These are phyloP conservation scores for Diuraphis noxia DNA, from an alignment of 1,140 invertebrate species.

Conservation along the genomic window DNA sequence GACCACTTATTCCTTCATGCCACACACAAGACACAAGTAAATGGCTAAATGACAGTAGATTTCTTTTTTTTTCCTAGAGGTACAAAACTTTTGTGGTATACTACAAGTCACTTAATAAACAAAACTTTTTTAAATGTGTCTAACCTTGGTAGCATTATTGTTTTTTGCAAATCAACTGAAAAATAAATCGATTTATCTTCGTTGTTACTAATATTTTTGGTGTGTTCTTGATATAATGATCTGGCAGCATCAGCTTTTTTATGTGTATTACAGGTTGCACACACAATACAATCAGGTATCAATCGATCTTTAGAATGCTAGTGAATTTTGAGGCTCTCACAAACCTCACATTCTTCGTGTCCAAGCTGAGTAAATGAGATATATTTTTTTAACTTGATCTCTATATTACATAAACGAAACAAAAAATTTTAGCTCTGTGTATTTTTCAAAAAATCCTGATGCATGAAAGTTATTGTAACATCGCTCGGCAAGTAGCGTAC, in stretches of 20 bases:
- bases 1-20: conserved; percentile 12
- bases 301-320: neutral
- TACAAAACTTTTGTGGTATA: neutral
- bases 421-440: neutral
- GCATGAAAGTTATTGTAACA: conserved; percentile 6
- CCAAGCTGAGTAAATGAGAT: neutral
- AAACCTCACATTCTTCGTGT: neutral
- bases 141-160: conserved; percentile 55
- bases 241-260: neutral
- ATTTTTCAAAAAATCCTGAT: neutral
- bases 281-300: neutral
- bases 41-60: too few species aligned
- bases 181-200: neutral
- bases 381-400: neutral
- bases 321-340: neutral
- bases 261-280: neutral
- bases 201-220: neutral
- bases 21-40: too few species aligned
- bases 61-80: neutral
- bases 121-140: conserved; percentile 56
- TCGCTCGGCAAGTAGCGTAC: neutral
- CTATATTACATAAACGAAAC: neutral
- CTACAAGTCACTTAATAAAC: conserved; percentile 41
- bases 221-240: neutral
- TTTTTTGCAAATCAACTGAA: conserved; percentile 41